These are phyloP conservation scores for Epinephelus coioides DNA, from an alignment of 2,797 vertebrate genomes.

Conservation along the genomic window DNA sequence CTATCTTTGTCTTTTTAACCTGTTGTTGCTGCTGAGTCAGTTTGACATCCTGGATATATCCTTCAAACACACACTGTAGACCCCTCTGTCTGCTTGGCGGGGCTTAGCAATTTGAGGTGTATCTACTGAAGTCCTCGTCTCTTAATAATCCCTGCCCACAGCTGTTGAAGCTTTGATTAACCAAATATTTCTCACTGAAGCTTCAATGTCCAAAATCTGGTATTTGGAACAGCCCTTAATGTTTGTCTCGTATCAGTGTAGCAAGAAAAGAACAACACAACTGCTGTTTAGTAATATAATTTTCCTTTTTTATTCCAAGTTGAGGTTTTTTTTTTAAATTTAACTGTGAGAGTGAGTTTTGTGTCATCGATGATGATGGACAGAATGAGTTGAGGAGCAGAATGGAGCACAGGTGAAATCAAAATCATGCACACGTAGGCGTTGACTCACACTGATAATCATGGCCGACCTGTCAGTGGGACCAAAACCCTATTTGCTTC, in stretches of 20 bases:
- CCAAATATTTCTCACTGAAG: too few relatives aligned
- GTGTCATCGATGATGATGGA: constrained; percentile 49
- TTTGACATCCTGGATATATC: too few relatives aligned
- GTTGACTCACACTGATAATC: constrained; percentile 38
- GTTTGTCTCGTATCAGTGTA: background rate
- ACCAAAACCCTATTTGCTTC: constrained; percentile 51
- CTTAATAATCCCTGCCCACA: too few relatives aligned
- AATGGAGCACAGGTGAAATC: constrained; percentile 58
- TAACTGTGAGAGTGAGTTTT: constrained; percentile 44
- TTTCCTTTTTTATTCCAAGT: constrained; percentile 84
- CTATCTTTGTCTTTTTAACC: too few relatives aligned
- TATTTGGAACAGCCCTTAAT: too few relatives aligned
- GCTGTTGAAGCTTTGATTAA: too few relatives aligned
- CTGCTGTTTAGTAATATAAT: constrained; percentile 71
- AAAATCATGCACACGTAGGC: constrained; percentile 43
- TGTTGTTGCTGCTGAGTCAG: too few relatives aligned
- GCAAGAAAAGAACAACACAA: constrained; percentile 49
- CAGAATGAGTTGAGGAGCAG: constrained; percentile 57
- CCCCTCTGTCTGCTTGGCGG: too few relatives aligned
- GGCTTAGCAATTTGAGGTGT: too few relatives aligned
- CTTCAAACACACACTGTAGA: too few relatives aligned
- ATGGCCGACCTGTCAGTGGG: constrained; percentile 50
- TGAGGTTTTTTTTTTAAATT: constrained; percentile 52
- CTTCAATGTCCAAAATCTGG: too few relatives aligned
- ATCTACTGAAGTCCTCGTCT: too few relatives aligned